Evolutionary conservation across 2,888 invertebrate species (phyloP), one percentile per base, ranked within the genome.

Genomic region (Amphipoea oculea): DNA sequence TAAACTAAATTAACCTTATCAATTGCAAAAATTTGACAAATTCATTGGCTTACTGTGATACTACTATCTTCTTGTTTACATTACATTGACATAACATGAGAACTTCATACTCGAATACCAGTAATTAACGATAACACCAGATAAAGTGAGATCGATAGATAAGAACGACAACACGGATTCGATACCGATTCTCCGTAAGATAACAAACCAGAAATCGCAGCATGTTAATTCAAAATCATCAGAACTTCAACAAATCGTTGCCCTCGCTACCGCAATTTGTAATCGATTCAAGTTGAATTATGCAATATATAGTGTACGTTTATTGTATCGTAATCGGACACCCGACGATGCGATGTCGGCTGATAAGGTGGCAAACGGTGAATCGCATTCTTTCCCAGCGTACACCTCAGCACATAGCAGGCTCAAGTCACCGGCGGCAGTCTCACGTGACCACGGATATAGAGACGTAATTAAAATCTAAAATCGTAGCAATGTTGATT

Each of bases 311-410:
- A 66, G 57, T 70, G 68, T 83, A 63, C 72, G 78, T 48, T 80
- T 85, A 81, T 78, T 85, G 82, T 87, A 83, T 86, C 76, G 88
- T 86, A 89, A 91, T 88, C 70, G 71, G 85, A 91, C 77, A 85
- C 88, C 82, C 48, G 71, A 76, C 81, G 76, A 77, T 81, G 81
- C 83, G 76, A 85, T 78, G 87, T 87, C 85, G 78, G 83, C 83
- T 83, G 87, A 86, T 90, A 91, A 86, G 71, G 79, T 88, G 83
- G 78, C 89, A 89, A 80, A 89, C 87, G 67, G 73, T 79, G 89
- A 87, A 90, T 92, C 88, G 88, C 93, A 93, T 94, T 94, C 92
- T 92, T 94, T 92, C 89, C 89, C 89, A 92, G 76, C 83, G 86
- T 77, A 78, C 78, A 83, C 62, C 81, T 87, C 86, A 88, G 87